A percentile compares a stretch with the other conserved stretches of the same genome.
These are phyloP conservation scores for Phocoena phocoena DNA, from an alignment of 2,113 vertebrate genomes.

Conservation along the genomic window DNA sequence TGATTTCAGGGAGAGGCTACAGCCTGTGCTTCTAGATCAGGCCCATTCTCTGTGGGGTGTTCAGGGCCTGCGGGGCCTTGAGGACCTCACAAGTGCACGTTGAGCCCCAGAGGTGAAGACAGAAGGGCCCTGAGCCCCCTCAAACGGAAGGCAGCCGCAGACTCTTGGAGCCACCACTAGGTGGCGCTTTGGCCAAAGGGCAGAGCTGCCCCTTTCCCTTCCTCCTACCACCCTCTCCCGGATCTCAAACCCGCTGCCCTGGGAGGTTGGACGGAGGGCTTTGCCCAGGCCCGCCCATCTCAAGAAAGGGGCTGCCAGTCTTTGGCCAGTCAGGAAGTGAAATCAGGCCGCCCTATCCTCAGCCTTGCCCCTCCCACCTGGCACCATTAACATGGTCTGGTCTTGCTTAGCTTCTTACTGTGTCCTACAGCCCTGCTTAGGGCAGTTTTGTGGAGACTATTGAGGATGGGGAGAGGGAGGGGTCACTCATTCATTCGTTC, in stretches of 20 bases:
- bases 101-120: not conserved
- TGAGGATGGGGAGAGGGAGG: not conserved
- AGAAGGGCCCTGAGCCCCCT: no score
- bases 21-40: not conserved
- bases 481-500: not conserved
- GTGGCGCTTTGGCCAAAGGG: not conserved
- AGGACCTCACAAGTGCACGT: not conserved
- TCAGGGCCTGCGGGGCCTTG: not conserved
- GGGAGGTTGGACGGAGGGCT: accelerated
- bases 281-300: not conserved
- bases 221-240: accelerated
- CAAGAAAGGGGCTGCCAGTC: not conserved
- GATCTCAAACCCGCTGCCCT: not conserved
- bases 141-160: not conserved
- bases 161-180: not conserved
- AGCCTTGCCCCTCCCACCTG: not conserved
- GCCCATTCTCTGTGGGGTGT: not conserved
- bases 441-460: not conserved
- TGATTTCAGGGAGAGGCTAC: not conserved
- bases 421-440: not conserved
- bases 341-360: no score
- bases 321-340: not conserved
- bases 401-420: not conserved
- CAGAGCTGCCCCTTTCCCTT: not conserved
- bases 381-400: not conserved